Percentiles rank a stretch among this genome's conserved stretches.
phyloP scores from a whole-genome alignment of 2,888 invertebrate species.

The Congeria kusceri region DNA sequence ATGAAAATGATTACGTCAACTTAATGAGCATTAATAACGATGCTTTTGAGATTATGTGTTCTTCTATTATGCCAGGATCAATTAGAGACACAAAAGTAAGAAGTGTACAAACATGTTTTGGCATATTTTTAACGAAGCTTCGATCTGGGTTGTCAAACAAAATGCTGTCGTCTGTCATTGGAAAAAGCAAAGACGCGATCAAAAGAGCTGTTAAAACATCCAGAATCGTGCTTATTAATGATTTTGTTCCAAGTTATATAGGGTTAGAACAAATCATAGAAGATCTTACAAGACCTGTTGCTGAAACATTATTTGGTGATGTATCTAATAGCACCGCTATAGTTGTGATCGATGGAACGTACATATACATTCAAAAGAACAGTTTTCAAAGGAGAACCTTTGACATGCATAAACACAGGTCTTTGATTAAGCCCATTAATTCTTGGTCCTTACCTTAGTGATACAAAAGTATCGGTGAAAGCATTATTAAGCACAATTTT shows the following conservation, averaged over 20 bases:
- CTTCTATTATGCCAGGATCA: too few relatives aligned
- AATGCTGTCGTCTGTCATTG: too few relatives aligned
- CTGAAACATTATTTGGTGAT: neutral
- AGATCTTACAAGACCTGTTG: neutral
- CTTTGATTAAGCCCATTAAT: neutral
- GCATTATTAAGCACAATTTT: neutral
- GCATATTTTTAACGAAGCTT: too few relatives aligned
- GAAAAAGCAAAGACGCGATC: too few relatives aligned
- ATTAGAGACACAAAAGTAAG: too few relatives aligned
- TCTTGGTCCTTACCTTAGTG: neutral
- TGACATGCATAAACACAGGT: too few relatives aligned
- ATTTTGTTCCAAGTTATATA: neutral
- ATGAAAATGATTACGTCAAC: too few relatives aligned
- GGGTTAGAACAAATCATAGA: neutral
- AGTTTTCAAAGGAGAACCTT: neutral
- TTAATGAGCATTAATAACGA: too few relatives aligned
- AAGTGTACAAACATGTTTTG: too few relatives aligned
- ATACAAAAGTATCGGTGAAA: neutral
- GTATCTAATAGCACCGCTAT: neutral
- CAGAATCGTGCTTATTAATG: neutral
- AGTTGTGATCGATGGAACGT: constrained; percentile 3
- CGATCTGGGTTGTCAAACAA: too few relatives aligned
- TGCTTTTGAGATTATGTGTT: too few relatives aligned
- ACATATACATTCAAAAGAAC: neutral
- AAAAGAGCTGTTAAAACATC: constrained; percentile 2